phyloP scores from a whole-genome alignment of 2,888 invertebrate genomes.

The Cotesia congregata region DNA sequence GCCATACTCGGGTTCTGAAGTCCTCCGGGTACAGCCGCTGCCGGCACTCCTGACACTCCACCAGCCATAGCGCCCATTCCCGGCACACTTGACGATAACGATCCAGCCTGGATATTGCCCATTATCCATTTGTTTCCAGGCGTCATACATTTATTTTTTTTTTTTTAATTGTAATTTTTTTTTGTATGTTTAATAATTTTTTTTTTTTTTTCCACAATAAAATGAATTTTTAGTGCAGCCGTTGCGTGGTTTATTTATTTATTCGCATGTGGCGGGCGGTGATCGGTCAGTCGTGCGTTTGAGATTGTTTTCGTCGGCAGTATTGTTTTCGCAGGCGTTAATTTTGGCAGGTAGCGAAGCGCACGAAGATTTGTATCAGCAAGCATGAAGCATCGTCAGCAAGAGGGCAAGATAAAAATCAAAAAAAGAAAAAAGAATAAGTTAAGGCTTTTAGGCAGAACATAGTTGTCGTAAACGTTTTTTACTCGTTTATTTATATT shows the following conservation, averaged over 20 bases:
- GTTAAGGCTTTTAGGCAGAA: slow-evolving; percentile 63
- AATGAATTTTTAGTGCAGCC: slow-evolving; percentile 44
- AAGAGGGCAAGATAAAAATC: slow-evolving; percentile 71
- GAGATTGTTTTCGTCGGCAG: slow-evolving; percentile 51
- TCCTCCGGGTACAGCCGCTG: slow-evolving; percentile 74
- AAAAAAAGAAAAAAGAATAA: slow-evolving; percentile 70
- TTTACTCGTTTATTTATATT: slow-evolving; percentile 43
- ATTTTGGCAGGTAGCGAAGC: slow-evolving; percentile 70
- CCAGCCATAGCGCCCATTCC: slow-evolving; percentile 67
- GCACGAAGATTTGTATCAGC: slow-evolving; percentile 67
- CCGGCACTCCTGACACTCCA: slow-evolving; percentile 67
- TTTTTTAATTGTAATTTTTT: slow-evolving; percentile 26
- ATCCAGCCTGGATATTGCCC: slow-evolving; percentile 63
- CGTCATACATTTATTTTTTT: slow-evolving; percentile 32
- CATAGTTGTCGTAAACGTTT: slow-evolving; percentile 46
- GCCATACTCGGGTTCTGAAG: slow-evolving; percentile 79
- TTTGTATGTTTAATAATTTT: slow-evolving; percentile 22
- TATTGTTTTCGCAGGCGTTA: slow-evolving; percentile 63
- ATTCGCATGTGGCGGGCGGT: slow-evolving; percentile 55
- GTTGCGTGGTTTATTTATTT: slow-evolving; percentile 48
- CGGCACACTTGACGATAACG: slow-evolving; percentile 65
- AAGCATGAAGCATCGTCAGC: slow-evolving; percentile 71
- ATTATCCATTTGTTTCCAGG: slow-evolving; percentile 34
- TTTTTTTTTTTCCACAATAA: slow-evolving; percentile 42
- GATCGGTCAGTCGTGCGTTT: slow-evolving; percentile 54